Conservation (phyloP, 2,888 invertebrate species). For the Empis stercorea region DNA sequence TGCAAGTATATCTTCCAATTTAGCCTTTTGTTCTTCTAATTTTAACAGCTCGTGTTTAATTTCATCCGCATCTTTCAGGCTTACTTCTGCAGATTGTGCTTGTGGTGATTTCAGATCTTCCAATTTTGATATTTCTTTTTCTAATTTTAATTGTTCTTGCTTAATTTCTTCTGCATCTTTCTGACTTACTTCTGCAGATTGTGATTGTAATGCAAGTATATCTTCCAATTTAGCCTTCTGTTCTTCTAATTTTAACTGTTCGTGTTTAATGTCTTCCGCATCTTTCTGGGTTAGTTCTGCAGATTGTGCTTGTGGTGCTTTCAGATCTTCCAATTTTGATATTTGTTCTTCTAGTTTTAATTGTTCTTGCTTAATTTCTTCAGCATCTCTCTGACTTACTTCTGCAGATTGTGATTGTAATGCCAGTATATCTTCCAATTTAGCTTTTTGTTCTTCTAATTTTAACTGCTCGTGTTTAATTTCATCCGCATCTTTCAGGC, state of each 20-base stretch:
- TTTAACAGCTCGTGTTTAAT: no score
- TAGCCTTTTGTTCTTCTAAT: neutral
- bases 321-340: slow-evolving; percentile 15
- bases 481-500: neutral
- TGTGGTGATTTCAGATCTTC: no score
- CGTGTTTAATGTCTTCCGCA: neutral
- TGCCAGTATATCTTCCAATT: neutral
- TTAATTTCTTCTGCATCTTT: slow-evolving; percentile 4
- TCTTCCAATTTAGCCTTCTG: neutral
- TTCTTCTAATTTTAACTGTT: neutral
- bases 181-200: neutral
- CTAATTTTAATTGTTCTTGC: neutral
- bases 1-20: neutral
- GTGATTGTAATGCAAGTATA: neutral
- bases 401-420: slow-evolving; percentile 1
- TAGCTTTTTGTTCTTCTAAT: slow-evolving; percentile 4
- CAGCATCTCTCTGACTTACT: slow-evolving; percentile 4
- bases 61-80: no score
- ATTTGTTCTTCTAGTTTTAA: slow-evolving; percentile 11
- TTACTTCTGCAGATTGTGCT: no score
- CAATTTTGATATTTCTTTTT: no score
- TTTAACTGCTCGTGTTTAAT: neutral
- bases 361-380: neutral
- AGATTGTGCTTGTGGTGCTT: neutral
- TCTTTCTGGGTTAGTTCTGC: neutral